Evolutionary conservation across 2,113 vertebrate species (phyloP).

Genomic region (Corythaeola cristata): DNA sequence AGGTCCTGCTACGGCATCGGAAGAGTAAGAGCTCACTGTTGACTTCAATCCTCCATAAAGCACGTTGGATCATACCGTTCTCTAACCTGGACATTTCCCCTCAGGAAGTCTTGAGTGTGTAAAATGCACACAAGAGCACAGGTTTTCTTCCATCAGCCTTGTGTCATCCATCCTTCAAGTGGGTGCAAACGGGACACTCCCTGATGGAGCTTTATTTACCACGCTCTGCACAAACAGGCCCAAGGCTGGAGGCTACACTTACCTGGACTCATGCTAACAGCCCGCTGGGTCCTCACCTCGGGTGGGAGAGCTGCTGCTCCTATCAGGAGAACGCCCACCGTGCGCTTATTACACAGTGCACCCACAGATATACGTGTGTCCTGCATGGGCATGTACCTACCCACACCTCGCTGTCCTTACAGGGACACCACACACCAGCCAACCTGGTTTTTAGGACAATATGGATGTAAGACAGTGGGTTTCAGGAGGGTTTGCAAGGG

Average conservation of each 20-base stretch:
- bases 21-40: neutral
- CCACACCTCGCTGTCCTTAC: neutral
- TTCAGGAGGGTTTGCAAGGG: neutral
- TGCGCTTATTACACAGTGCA: fast-evolving
- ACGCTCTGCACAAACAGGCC: fast-evolving
- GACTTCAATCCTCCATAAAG: neutral
- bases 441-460: fast-evolving
- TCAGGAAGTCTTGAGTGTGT: neutral
- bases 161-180: neutral
- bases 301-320: neutral
- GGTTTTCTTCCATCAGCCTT: neutral
- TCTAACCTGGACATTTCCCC: no score
- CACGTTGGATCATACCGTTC: fast-evolving
- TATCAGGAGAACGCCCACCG: neutral
- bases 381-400: neutral
- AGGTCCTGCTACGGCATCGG: neutral
- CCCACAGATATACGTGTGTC: neutral
- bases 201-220: neutral
- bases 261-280: neutral
- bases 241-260: neutral
- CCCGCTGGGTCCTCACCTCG: neutral
- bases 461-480: neutral
- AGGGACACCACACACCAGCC: neutral
- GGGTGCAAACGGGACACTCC: neutral
- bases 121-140: neutral